Evolutionary conservation across 2,113 vertebrate genomes (phyloP).

Genomic region (Pelmatolapia mariae): DNA sequence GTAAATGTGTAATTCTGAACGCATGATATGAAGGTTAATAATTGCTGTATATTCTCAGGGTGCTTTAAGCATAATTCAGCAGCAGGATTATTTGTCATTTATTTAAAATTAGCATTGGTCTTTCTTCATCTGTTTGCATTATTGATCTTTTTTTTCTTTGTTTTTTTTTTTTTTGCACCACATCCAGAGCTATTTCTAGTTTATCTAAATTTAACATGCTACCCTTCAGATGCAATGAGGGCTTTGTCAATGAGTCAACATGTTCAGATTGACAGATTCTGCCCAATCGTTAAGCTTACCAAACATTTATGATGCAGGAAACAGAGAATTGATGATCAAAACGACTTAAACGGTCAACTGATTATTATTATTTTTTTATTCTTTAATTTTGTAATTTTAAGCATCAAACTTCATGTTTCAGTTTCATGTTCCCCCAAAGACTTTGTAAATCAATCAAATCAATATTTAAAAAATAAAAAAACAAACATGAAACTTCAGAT

Average conservation of each 20-base stretch:
- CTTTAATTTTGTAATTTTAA: neutral
- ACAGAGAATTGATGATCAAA: neutral
- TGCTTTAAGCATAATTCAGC: constrained; percentile 47
- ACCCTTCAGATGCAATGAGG: neutral
- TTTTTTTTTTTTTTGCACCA: fast-evolving
- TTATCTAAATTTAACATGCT: neutral
- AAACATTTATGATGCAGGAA: neutral
- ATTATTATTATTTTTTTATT: neutral
- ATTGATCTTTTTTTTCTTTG: neutral
- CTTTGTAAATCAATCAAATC: neutral
- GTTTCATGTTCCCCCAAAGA: neutral
- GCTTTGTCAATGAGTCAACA: neutral
- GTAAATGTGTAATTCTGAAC: constrained; percentile 57
- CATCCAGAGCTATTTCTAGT: neutral
- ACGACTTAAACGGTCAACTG: fast-evolving
- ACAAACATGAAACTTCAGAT: neutral
- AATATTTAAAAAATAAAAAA: neutral
- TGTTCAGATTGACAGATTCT: neutral
- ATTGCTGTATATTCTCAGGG: constrained; percentile 37
- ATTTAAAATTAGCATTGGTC: constrained; percentile 25
- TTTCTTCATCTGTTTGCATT: constrained; percentile 38
- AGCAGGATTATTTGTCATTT: constrained; percentile 40
- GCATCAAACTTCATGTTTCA: neutral
- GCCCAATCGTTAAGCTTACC: neutral
- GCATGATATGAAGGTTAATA: constrained; percentile 56